Evolutionary conservation across 1,140 invertebrate genomes (phyloP).

Genomic region (Ceratina calcarata): DNA sequence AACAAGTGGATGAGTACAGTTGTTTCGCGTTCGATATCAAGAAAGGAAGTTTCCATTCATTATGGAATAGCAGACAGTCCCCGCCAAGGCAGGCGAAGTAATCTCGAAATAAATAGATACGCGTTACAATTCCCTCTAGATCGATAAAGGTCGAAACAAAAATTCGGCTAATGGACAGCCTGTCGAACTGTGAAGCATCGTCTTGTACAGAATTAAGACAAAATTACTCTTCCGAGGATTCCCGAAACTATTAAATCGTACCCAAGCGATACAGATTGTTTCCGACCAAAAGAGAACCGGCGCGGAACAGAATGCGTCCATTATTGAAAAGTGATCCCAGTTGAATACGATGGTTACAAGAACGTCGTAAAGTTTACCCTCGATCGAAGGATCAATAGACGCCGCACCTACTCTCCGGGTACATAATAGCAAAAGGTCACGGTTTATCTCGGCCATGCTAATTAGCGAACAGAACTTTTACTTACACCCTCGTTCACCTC

Average conservation of each 20-base stretch:
- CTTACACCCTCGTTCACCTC: not conserved
- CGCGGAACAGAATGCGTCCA: conserved; percentile 18
- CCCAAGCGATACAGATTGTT: not conserved
- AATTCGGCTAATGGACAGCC: too few relatives aligned
- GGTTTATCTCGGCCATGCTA: conserved; percentile 37
- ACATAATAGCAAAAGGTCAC: conserved; percentile 45
- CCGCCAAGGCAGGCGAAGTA: too few relatives aligned
- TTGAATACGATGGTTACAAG: conserved; percentile 31
- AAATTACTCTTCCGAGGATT: too few relatives aligned
- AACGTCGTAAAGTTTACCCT: conserved; percentile 29
- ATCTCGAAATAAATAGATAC: too few relatives aligned
- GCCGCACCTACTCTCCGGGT: conserved; percentile 32
- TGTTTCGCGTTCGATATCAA: too few relatives aligned
- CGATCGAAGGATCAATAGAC: conserved; percentile 45
- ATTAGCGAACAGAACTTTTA: conserved; percentile 24
- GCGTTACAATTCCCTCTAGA: too few relatives aligned
- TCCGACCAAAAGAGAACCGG: not conserved
- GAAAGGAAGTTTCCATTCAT: too few relatives aligned
- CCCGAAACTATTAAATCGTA: conserved; percentile 12
- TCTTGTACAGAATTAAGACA: too few relatives aligned
- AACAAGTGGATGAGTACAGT: too few relatives aligned
- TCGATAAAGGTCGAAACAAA: too few relatives aligned
- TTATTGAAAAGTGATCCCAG: conserved; percentile 35
- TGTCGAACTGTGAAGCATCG: too few relatives aligned
- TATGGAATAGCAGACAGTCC: too few relatives aligned